Percentiles rank a stretch among this genome's conserved stretches.
These are phyloP conservation scores for Acropternis orthonyx DNA, from an alignment of 2,797 vertebrate species.

Conservation along the genomic window DNA sequence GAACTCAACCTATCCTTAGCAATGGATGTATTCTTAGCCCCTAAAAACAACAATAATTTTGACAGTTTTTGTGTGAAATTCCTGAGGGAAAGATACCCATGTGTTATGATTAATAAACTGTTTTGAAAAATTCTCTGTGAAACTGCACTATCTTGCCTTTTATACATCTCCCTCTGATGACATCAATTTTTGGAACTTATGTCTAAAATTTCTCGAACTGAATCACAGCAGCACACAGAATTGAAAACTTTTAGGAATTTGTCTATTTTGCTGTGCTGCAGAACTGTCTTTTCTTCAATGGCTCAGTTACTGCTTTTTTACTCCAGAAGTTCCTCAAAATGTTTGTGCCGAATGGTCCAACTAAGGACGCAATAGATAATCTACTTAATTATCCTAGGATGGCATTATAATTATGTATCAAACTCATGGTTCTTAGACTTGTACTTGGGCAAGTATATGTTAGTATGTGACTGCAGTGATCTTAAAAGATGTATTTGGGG, in stretches of 20 bases:
- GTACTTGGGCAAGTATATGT: background rate
- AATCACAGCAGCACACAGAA: background rate
- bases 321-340: background rate
- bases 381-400: background rate
- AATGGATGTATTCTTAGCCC: background rate
- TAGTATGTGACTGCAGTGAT: background rate
- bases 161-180: background rate
- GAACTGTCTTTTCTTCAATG: background rate
- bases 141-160: background rate
- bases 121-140: background rate
- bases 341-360: background rate
- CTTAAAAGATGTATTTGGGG: background rate
- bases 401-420: background rate
- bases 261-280: background rate
- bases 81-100: background rate
- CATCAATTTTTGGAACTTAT: background rate
- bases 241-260: background rate
- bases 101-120: background rate
- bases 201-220: background rate
- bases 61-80: background rate
- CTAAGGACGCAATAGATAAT: background rate
- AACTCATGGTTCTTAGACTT: background rate
- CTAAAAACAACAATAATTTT: background rate
- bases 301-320: background rate
- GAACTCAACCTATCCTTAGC: background rate